A percentile compares a stretch with the other conserved stretches of the same genome.
Evolutionary conservation across 2,888 invertebrate genomes (phyloP).

Genomic region (Polydrusus cervinus): DNA sequence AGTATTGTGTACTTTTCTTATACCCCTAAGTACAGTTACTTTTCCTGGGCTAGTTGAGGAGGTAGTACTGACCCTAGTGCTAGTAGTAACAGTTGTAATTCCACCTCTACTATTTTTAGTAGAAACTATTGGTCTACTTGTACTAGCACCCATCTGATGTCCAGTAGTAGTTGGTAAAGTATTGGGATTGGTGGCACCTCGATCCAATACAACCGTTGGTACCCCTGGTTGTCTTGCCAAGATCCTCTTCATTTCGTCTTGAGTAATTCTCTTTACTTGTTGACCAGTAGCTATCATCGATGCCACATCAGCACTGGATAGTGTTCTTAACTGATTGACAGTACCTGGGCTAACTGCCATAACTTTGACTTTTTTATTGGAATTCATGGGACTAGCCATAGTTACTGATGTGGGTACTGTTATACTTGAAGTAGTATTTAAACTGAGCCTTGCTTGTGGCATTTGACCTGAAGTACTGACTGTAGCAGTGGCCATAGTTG

Average conservation of each 20-base stretch:
- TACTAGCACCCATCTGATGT: not conserved
- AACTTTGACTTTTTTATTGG: slow-evolving; percentile 28
- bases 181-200: not conserved
- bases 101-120: not conserved
- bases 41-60: too few species aligned
- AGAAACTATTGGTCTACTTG: not conserved
- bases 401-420: not conserved
- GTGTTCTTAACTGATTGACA: not conserved
- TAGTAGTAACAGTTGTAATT: not conserved
- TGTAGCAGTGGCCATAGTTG: not conserved
- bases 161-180: not conserved
- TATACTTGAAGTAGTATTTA: too few species aligned
- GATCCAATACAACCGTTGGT: not conserved
- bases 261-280: not conserved
- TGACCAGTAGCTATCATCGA: not conserved
- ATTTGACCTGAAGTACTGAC: not conserved
- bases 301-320: not conserved
- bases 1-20: not conserved
- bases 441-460: not conserved
- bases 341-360: not conserved
- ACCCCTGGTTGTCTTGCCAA: not conserved
- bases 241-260: not conserved
- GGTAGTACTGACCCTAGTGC: not conserved
- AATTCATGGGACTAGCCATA: slow-evolving; percentile 16
- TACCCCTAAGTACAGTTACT: not conserved